Base-by-base conservation (phyloP, 1,140 invertebrate species). In the Psix sp. region DNA sequence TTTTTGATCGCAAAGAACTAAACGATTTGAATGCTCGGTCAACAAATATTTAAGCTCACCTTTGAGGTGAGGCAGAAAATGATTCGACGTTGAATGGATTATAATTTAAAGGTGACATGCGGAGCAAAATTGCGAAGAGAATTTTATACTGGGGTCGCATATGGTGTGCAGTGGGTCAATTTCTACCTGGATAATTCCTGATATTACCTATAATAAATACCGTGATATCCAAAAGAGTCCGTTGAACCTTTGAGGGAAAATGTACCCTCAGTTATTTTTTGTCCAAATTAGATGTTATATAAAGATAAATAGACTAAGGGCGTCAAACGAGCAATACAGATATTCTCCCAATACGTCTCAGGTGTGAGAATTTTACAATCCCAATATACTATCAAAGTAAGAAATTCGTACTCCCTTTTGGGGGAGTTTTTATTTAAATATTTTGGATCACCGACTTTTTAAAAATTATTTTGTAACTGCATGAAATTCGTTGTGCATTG, bases 201-300 rank as follows among this genome's bases (percentile, higher is more conserved):
- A 54, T 48, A 65, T 48, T 46, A 54, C 36, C 20, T 48, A 54
- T 54, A 65, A 65, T 54, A 65, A 65, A 65, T 65, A 65, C 38
- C 29, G 45, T 38, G 17, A 54, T 45, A 45, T 52, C 9, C 16
- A 54, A 63, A 45, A 46, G 43, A 54, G 40, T 14, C 18, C 29
- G 18, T 54, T 54, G 39, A 52, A 52, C 38, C n/a, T n/a, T 45
- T 42, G 54, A 54, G 38, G 40, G 48, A 65, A 54, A 54, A 43
- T 13, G 48, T 11, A 24, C 21, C 38, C 18, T 51, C n/a, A n/a
- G 6, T 16, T 26, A 48, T 48, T 51, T 51, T 63, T 43, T 24
- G 29, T 59, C 39, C 14, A 52, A 48, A 40, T 40, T 60, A 29
- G 5, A 29, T 48, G 43, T 60, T 48, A 20, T 31, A 39, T 31